Evolutionary conservation across 1,140 invertebrate genomes (phyloP), one percentile per base, ranked within the genome.

Genomic region (Subanguina moxae): DNA sequence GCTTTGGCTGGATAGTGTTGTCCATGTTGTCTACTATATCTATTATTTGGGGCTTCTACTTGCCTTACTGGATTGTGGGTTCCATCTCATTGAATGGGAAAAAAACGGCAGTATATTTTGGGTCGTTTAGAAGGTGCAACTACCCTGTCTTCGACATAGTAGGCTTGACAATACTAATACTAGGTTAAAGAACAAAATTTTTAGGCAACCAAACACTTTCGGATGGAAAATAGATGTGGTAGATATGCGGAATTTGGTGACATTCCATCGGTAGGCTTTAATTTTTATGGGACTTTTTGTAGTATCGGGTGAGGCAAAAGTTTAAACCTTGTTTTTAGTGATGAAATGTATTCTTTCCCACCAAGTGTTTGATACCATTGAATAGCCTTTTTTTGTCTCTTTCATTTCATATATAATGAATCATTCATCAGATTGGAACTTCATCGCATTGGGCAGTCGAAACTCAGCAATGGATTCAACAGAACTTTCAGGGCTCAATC

Each of bases 131-230:
- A 13, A 19, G 63, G 15, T 64, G 63, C 30, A 64, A 64, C 52
- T 64, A 64, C 52, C 63, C 63, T n/a, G 43, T 48, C 30, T 64
- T 64, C 52, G 63, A 64, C 52, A 23, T 15, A 7, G 62, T 64
- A 3, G 13, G 28, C 13, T 25, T 15, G 38, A 5, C 1, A 62
- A 38, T 30, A 32, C 25, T n/a, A n/a, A 38, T 38, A 3, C 3
- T 38, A 21, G 17, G n/a, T 15, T 52, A 21, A 21, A 52, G 48
- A 56, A 19, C 1, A 38, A 64, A 52, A 11, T 32, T 8, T 64
- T 64, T 46, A 64, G 42, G 52, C 25, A 15, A 21, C 32, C 11
- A 19, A 30, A 1, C 63, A 64, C n/a, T 64, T 64, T 56, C 15
- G 52, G 9, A 64, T 64, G n/a, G 63, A 64, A 25, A 46, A 64